These are phyloP conservation scores for Harmothoe impar DNA, from an alignment of 2,888 invertebrate genomes.

Conservation along the genomic window DNA sequence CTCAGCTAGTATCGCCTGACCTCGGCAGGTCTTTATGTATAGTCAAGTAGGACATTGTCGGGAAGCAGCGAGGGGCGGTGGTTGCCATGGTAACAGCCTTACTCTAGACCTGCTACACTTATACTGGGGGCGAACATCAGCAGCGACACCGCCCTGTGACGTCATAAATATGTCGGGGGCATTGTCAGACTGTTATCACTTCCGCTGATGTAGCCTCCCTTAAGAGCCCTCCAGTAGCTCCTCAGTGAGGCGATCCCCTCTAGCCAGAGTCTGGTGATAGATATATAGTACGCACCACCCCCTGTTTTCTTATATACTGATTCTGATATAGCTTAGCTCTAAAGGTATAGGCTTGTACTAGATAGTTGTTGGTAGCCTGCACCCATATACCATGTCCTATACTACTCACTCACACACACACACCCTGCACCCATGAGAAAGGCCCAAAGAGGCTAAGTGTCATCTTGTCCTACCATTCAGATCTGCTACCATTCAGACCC, in stretches of 20 bases:
- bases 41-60: neutral
- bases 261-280: neutral
- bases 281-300: neutral
- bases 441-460: no score
- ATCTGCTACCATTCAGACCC: no score
- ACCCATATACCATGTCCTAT: no score
- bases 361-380: no score
- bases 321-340: no score
- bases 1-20: neutral
- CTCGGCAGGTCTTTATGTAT: neutral
- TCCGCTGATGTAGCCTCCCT: neutral
- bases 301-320: neutral
- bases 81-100: neutral
- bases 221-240: neutral
- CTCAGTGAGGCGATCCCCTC: neutral
- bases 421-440: no score
- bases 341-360: no score
- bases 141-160: constrained; percentile 27
- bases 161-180: neutral
- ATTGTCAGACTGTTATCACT: neutral
- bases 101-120: neutral
- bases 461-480: no score
- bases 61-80: neutral
- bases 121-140: neutral
- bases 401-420: no score